phyloP scores from a whole-genome alignment of 2,113 vertebrate species.

The Hydrochoerus hydrochaeris region DNA sequence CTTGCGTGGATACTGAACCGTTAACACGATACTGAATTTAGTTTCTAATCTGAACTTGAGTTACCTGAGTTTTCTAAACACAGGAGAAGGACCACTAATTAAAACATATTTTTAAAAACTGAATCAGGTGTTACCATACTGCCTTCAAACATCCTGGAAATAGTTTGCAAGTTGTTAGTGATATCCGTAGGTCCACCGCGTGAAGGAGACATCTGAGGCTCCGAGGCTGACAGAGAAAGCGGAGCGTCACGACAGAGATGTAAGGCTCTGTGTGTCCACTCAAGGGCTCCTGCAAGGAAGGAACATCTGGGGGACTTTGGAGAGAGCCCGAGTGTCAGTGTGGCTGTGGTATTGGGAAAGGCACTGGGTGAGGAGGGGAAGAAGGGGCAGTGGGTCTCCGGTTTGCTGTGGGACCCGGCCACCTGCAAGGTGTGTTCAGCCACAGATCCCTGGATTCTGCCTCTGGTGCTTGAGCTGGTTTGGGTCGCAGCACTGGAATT shows the following conservation, averaged over 20 bases:
- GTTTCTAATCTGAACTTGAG: not conserved
- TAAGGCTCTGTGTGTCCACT: not conserved
- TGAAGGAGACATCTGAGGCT: not conserved
- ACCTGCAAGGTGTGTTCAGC: not conserved
- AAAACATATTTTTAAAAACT: not conserved
- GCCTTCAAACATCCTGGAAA: not conserved
- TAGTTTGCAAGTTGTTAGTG: not conserved
- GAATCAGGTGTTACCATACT: not conserved
- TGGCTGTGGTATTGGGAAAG: not conserved
- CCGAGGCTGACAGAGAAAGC: not conserved
- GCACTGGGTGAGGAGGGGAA: accelerated
- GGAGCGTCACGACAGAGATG: not conserved
- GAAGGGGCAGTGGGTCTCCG: accelerated
- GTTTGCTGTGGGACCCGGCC: accelerated
- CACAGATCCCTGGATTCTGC: accelerated
- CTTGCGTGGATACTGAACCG: not conserved
- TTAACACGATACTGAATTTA: not conserved
- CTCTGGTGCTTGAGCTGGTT: accelerated
- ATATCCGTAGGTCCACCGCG: not conserved
- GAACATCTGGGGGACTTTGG: not conserved
- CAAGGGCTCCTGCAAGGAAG: not conserved
- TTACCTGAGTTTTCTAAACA: not conserved
- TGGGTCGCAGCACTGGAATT: not conserved
- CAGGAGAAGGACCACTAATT: not conserved
- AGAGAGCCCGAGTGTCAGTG: too few relatives aligned